These are phyloP conservation scores for Dascyllus trimaculatus DNA, from an alignment of 2,113 vertebrate species.

Conservation along the genomic window DNA sequence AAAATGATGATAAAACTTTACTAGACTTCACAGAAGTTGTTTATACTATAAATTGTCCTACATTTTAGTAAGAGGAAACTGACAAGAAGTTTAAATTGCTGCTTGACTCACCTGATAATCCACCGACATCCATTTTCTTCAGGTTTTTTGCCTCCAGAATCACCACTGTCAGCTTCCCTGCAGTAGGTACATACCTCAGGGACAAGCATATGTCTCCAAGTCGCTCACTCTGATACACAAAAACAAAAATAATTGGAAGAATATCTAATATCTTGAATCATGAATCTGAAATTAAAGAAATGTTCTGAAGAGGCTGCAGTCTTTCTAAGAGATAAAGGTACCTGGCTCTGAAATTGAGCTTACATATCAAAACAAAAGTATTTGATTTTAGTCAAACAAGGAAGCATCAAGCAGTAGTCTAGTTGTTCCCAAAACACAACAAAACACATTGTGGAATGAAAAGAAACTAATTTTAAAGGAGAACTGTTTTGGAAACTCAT, in stretches of 20 bases:
- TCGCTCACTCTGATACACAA: constrained; percentile 88
- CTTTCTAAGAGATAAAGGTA: background rate
- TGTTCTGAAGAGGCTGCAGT: background rate
- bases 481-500: background rate
- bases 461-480: background rate
- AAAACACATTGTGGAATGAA: background rate
- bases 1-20: background rate
- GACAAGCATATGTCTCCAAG: constrained; percentile 95
- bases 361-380: background rate
- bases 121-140: constrained; percentile 98
- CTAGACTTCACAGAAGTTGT: background rate
- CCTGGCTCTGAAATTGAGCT: background rate
- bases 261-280: background rate
- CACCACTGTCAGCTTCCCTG: constrained; percentile 96
- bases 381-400: background rate
- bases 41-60: background rate
- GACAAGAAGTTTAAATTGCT: background rate
- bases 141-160: constrained; percentile 95
- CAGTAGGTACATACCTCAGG: constrained; percentile 88
- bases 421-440: background rate
- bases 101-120: constrained; percentile 90
- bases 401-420: background rate
- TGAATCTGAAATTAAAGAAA: background rate
- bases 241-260: constrained; percentile 50
- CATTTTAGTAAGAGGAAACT: background rate